Evolutionary conservation across 2,113 vertebrate species (phyloP).

Genomic region (Synchiropus splendidus): DNA sequence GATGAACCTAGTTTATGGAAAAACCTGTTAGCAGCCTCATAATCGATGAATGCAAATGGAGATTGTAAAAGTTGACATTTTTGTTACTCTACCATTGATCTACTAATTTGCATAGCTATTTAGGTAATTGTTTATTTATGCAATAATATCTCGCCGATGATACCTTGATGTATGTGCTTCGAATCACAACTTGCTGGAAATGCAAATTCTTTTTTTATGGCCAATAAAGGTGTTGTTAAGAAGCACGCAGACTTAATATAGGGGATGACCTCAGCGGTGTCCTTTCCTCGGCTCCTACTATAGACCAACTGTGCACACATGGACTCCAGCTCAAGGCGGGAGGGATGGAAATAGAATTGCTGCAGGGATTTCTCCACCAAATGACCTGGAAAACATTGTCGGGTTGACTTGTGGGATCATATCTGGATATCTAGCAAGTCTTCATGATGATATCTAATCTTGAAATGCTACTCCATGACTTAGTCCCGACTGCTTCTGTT

Average conservation of each 20-base stretch:
- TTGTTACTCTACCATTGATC: too few species aligned
- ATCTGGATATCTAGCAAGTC: slow-evolving; percentile 25
- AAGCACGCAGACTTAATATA: slow-evolving; percentile 56
- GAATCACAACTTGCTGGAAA: too few species aligned
- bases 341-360: slow-evolving; percentile 61
- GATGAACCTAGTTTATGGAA: too few species aligned
- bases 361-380: slow-evolving; percentile 62
- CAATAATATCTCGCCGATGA: too few species aligned
- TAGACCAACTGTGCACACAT: slow-evolving; percentile 54
- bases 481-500: slow-evolving; percentile 21
- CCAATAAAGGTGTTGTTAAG: slow-evolving; percentile 10
- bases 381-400: slow-evolving; percentile 65
- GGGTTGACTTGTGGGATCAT: slow-evolving; percentile 44
- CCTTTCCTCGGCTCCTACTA: slow-evolving; percentile 52
- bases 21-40: too few species aligned
- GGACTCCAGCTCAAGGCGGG: slow-evolving; percentile 47
- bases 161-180: too few species aligned
- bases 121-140: too few species aligned
- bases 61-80: too few species aligned
- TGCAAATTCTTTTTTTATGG: not conserved
- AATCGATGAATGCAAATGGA: too few species aligned
- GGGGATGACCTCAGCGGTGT: slow-evolving; percentile 62
- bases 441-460: slow-evolving; percentile 17
- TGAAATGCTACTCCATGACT: too few species aligned
- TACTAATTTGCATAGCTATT: too few species aligned